Conservation (phyloP, 35 echinoderm and acorn worm species). For the Lytechinus variegatus region DNA sequence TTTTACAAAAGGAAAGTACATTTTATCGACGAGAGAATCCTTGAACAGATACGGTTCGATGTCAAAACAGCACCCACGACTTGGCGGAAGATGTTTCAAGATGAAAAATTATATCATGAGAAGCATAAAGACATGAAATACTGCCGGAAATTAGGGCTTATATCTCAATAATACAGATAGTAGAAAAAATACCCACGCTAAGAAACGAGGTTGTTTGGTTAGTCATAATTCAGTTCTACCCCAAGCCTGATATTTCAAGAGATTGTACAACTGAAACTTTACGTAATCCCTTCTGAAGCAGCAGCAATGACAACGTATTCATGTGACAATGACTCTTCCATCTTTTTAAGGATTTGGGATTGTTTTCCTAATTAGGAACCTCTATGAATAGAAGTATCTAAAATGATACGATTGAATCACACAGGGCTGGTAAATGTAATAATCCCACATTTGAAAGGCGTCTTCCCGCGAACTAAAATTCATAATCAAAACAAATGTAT, state of each 20-base stretch:
- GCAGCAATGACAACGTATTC: neutral
- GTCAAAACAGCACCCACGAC: neutral
- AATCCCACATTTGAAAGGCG: too few species aligned
- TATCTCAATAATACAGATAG: neutral
- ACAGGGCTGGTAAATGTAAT: too few species aligned
- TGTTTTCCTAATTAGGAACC: neutral
- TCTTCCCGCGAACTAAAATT: too few species aligned
- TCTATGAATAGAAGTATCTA: neutral
- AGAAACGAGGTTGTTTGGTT: neutral
- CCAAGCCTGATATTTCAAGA: neutral
- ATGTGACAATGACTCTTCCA: neutral
- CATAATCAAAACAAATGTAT: too few species aligned
- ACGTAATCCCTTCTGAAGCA: neutral
- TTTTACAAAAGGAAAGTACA: neutral
- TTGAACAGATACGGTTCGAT: neutral
- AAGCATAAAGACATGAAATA: neutral
- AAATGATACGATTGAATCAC: neutral
- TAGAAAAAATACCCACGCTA: neutral
- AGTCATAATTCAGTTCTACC: neutral
- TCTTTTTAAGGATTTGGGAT: neutral
- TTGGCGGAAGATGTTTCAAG: neutral
- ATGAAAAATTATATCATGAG: conserved; percentile 1
- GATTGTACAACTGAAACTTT: neutral
- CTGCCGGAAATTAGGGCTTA: conserved; percentile 9
- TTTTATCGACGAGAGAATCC: neutral